phyloP scores from a whole-genome alignment of 1,140 invertebrate species.

The Drosophila pachea region DNA sequence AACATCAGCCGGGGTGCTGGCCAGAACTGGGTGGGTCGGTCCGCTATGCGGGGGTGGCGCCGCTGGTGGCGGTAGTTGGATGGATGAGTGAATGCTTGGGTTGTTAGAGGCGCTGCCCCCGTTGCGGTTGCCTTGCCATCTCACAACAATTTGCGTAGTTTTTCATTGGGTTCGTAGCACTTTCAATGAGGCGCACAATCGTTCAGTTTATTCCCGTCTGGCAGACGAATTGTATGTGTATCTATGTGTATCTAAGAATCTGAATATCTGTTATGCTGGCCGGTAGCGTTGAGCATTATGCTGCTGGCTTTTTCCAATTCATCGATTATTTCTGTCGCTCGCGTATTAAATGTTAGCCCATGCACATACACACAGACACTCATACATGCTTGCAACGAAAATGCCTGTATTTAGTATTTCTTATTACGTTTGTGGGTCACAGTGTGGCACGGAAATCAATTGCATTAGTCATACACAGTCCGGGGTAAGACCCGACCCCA shows the following conservation, averaged over 20 bases:
- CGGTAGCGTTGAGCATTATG: conserved; percentile 38
- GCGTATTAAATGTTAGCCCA: conserved; percentile 71
- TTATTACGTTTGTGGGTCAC: conserved; percentile 58
- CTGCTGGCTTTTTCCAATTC: conserved; percentile 33
- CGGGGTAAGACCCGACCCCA: conserved; percentile 29
- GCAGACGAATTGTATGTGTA: conserved; percentile 16
- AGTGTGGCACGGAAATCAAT: conserved; percentile 65
- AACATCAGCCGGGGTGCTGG: conserved; percentile 33
- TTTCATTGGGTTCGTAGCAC: conserved; percentile 65
- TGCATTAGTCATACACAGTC: conserved; percentile 64
- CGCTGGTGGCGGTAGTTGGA: neutral
- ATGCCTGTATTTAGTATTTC: conserved; percentile 2
- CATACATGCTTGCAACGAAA: neutral
- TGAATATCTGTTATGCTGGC: conserved; percentile 27
- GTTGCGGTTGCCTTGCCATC: conserved; percentile 35
- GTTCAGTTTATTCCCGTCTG: conserved; percentile 47
- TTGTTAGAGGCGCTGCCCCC: conserved; percentile 14
- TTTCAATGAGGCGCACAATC: conserved; percentile 71
- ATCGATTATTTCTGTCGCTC: conserved; percentile 71
- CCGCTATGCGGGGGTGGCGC: conserved; percentile 5
- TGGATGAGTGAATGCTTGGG: neutral
- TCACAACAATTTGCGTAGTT: conserved; percentile 47
- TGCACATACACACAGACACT: conserved; percentile 1
- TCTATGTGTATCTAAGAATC: conserved; percentile 30
- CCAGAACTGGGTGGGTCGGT: conserved; percentile 12